Base-by-base conservation (phyloP, 1,140 invertebrate species). In the Formica selysi region DNA sequence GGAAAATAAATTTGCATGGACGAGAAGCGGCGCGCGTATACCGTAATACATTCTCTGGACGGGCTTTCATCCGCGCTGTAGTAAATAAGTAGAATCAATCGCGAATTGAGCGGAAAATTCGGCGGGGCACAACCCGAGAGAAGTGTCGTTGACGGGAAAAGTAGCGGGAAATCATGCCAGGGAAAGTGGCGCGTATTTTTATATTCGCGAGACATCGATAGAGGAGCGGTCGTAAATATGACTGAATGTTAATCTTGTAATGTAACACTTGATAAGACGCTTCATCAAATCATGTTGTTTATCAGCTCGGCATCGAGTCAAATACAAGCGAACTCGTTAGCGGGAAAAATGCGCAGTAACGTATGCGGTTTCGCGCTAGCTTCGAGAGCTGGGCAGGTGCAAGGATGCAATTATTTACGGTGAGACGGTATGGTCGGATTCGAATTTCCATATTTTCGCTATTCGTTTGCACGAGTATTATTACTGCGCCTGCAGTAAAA, bases 381-480 rank as follows among this genome's bases (percentile, higher is more conserved):
- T 79, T 29, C 13, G 51, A 10, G 19, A 29, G 29, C 19, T 70
- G 7, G 22, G 36, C 79, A 73, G 79, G 29, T 83, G 54, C 54
- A 48, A 36, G 67, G 6, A 61, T 48, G 41, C 38, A 8, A 29
- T 48, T 73, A 61, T 73, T 44, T 16, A 36, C 38, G 79, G 11
- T n/a, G 36, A 26, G 11, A 38, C 11, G 3, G 51, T 16, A 26
- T 38, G 65, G 36, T 65, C 44, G 68, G 38, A 83, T 74, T 74
- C 7, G 54, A 83, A 83, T 83, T 83, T 62, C 79, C 79, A 83
- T 83, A 83, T 48, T 83, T 73, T 62, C 54, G 68, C 68, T 61
- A 83, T 83, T 74, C 51, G 41, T 83, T 83, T 71, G 54, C 79
- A 38, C 68, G 54, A 41, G 26, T 83, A 83, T 74, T 83, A 83